Evolutionary conservation across 1,140 invertebrate species (phyloP).

Genomic region (Theocolax elegans): DNA sequence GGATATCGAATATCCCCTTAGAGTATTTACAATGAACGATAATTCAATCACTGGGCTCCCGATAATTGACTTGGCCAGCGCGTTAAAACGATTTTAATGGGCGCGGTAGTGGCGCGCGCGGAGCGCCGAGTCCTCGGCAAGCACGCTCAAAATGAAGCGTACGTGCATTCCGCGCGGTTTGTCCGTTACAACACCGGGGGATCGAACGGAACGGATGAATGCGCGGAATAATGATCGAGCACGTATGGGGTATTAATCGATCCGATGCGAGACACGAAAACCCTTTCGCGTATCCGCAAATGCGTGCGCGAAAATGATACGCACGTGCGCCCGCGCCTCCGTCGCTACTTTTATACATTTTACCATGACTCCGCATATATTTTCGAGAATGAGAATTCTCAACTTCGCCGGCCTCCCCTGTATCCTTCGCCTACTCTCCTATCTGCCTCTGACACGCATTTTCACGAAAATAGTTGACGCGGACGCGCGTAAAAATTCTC

Average conservation of each 20-base stretch:
- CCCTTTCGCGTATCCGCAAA: too few relatives aligned
- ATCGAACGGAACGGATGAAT: neutral
- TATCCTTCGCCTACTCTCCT: too few relatives aligned
- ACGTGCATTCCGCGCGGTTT: neutral
- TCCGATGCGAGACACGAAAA: too few relatives aligned
- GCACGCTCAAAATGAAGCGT: neutral
- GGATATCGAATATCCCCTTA: constrained; percentile 12
- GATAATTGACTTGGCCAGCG: constrained; percentile 13
- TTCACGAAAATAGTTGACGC: too few relatives aligned
- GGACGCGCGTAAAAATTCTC: too few relatives aligned
- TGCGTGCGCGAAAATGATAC: too few relatives aligned
- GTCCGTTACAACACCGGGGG: neutral
- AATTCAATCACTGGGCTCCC: constrained; percentile 4
- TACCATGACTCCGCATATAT: too few relatives aligned
- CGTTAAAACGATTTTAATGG: constrained; percentile 20
- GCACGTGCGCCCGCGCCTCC: too few relatives aligned
- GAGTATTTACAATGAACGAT: constrained; percentile 26
- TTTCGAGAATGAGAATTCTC: too few relatives aligned
- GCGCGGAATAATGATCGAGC: constrained; percentile 23
- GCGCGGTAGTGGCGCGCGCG: neutral
- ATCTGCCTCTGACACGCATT: too few relatives aligned
- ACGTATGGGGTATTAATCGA: constrained; percentile 1
- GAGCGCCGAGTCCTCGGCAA: neutral
- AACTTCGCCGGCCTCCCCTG: too few relatives aligned
- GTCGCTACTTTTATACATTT: too few relatives aligned